A percentile compares a stretch with the other conserved stretches of the same genome.
These are phyloP conservation scores for Calidris pygmaea DNA, from an alignment of 2,113 vertebrate species.

Conservation along the genomic window DNA sequence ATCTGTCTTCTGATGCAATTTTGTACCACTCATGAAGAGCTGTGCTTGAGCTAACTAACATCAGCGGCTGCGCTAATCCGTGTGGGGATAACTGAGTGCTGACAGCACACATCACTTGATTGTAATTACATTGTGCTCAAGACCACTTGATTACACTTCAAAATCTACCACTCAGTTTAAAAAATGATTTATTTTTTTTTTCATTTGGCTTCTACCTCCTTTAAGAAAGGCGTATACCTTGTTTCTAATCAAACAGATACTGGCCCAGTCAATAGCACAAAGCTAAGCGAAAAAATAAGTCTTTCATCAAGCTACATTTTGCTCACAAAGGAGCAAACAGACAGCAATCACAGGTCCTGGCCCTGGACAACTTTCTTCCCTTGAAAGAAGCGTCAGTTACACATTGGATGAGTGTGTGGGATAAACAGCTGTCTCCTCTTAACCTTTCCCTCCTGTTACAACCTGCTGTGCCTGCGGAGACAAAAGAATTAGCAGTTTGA, in stretches of 20 bases:
- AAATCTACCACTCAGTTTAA: neutral
- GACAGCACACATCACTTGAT: neutral
- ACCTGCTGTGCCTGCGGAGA: neutral
- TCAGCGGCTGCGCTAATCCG: accelerated
- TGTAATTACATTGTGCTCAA: neutral
- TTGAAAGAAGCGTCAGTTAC: neutral
- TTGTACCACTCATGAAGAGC: neutral
- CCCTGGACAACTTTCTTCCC: neutral
- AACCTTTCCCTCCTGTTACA: neutral
- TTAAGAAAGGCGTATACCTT: neutral
- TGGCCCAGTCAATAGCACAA: neutral
- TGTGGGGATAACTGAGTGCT: neutral
- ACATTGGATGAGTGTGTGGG: accelerated
- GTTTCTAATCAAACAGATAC: neutral
- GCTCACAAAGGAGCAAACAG: neutral
- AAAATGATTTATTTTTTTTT: neutral
- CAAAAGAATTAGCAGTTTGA: neutral
- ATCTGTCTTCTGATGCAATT: neutral
- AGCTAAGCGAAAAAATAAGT: neutral
- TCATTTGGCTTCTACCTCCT: neutral
- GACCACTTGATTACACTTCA: neutral
- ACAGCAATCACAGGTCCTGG: neutral
- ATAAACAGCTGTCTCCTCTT: neutral
- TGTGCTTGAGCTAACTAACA: neutral
- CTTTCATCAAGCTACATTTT: neutral